Conservation (phyloP, 37 sponge, comb jelly and placozoan genomes). For the Beroe forskalii region DNA sequence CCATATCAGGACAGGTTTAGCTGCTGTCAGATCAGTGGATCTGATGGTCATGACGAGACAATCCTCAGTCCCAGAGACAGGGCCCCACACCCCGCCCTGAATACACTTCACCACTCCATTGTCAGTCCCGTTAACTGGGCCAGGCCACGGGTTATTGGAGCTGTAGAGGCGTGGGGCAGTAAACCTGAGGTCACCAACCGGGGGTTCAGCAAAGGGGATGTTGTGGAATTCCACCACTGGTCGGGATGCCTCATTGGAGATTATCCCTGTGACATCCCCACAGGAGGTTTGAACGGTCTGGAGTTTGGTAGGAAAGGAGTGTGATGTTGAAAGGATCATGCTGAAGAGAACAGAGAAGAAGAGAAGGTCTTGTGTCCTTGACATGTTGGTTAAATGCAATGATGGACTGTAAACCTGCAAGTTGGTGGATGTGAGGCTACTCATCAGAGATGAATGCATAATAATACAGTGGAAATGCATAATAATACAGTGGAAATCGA, state of each 20-base stretch:
- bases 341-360: too few species aligned
- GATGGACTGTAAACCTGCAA: too few species aligned
- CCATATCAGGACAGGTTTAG: constrained; percentile 29
- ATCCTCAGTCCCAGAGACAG: constrained; percentile 9
- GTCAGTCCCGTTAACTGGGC: not conserved
- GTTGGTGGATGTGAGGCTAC: too few species aligned
- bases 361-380: too few species aligned
- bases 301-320: not conserved
- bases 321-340: not conserved
- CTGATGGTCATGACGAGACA: constrained; percentile 11
- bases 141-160: not conserved
- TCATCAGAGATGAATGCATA: too few species aligned
- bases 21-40: not conserved
- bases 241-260: not conserved
- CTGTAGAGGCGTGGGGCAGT: not conserved
- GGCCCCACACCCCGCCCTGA: not conserved
- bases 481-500: too few species aligned
- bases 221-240: not conserved
- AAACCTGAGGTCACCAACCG: not conserved
- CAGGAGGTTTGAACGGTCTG: not conserved
- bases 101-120: not conserved
- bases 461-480: too few species aligned
- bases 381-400: too few species aligned
- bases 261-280: not conserved
- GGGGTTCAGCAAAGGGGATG: not conserved